These are phyloP conservation scores for Pteronura brasiliensis DNA, from an alignment of 2,113 vertebrate genomes.

Conservation along the genomic window DNA sequence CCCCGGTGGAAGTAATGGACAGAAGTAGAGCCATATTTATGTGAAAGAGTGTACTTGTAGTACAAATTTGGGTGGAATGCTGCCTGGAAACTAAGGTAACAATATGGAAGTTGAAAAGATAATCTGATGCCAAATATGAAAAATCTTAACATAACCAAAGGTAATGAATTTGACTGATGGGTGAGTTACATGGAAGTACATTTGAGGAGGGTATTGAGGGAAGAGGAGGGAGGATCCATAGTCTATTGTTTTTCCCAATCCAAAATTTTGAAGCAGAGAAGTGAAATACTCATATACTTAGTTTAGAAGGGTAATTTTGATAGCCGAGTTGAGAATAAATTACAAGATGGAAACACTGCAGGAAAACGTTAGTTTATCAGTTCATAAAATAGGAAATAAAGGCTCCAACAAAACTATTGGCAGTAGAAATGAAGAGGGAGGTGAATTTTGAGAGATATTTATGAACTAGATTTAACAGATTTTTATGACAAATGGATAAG, in stretches of 20 bases:
- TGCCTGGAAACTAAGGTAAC: background rate
- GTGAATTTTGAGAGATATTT: background rate
- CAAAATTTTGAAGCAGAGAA: background rate
- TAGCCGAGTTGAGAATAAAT: background rate
- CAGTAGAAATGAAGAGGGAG: background rate
- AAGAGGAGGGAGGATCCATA: background rate
- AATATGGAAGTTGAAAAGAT: background rate
- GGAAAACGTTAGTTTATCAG: background rate
- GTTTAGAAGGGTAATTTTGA: background rate
- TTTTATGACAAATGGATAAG: background rate
- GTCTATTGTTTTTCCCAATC: background rate
- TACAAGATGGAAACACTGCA: background rate
- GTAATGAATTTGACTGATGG: background rate
- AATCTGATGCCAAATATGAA: background rate
- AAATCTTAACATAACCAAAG: background rate
- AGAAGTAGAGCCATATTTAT: background rate
- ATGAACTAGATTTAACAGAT: background rate
- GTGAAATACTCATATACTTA: background rate
- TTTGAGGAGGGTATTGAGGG: background rate
- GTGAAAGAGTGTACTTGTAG: background rate
- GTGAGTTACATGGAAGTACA: background rate
- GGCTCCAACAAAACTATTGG: background rate
- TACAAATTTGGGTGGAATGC: background rate
- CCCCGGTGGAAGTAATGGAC: background rate
- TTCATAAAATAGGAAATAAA: conserved; percentile 14